A percentile compares a stretch with the other conserved stretches of the same genome.
Evolutionary conservation across 2,113 vertebrate genomes (phyloP).

Genomic region (Cyanoderma ruficeps): DNA sequence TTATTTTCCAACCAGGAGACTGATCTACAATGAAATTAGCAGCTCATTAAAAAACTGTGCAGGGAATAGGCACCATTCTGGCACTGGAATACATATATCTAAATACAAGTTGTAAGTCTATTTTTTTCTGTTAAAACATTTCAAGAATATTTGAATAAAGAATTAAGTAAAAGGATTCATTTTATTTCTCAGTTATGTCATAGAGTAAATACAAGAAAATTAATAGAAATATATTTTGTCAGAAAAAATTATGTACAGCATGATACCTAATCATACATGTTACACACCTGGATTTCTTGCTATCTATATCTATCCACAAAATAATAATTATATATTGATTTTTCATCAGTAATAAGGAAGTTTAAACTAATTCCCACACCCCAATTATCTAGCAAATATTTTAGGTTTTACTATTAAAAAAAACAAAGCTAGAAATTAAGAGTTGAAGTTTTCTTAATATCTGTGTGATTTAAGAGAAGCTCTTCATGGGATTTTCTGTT

Average conservation of each 20-base stretch:
- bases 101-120: neutral
- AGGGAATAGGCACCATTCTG: neutral
- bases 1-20: neutral
- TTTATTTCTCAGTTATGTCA: neutral
- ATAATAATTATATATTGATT: neutral
- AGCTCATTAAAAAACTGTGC: neutral
- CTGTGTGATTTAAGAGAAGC: neutral
- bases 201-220: neutral
- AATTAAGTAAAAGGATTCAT: neutral
- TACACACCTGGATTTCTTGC: neutral
- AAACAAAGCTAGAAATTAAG: neutral
- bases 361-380: neutral
- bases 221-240: neutral
- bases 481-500: neutral
- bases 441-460: neutral
- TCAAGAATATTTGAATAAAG: neutral
- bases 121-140: neutral
- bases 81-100: neutral
- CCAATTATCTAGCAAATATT: neutral
- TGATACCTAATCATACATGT: neutral
- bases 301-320: neutral
- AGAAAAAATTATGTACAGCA: neutral
- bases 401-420: neutral
- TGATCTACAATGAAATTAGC: neutral
- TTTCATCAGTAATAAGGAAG: neutral